Conservation (phyloP, 2,797 vertebrate genomes). For the Ctenosaura bakeri region DNA sequence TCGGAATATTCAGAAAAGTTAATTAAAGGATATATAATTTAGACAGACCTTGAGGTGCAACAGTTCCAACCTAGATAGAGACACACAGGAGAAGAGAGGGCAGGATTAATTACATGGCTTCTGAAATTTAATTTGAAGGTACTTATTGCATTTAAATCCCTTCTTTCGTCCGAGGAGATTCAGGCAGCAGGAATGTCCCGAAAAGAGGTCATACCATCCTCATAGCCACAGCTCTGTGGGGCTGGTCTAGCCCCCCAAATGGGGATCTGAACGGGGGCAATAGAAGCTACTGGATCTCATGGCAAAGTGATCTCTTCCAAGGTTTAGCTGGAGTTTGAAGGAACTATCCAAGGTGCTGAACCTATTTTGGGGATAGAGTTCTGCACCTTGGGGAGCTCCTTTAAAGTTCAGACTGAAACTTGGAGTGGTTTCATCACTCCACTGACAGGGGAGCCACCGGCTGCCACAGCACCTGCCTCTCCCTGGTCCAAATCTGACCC, state of each 20-base stretch:
- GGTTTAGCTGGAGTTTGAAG: background rate
- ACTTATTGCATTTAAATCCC: background rate
- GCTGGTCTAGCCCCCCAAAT: background rate
- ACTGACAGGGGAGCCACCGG: too few relatives aligned
- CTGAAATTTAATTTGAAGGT: background rate
- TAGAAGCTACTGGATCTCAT: background rate
- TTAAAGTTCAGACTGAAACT: too few relatives aligned
- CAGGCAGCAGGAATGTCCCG: too few relatives aligned
- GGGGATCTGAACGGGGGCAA: background rate
- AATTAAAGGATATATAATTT: background rate
- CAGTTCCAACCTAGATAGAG: conserved; percentile 12
- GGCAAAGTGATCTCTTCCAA: background rate
- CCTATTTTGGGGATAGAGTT: background rate
- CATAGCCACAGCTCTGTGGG: background rate
- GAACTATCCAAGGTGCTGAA: background rate
- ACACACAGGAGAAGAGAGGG: background rate
- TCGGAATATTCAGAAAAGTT: too few relatives aligned
- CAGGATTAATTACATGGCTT: fast-evolving
- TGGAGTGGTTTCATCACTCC: too few relatives aligned
- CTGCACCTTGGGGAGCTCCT: background rate
- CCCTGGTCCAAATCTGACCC: background rate
- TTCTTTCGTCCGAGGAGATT: too few relatives aligned
- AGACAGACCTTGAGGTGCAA: conserved; percentile 43
- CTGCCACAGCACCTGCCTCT: too few relatives aligned
- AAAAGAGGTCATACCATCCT: background rate